phyloP scores from a whole-genome alignment of 2,888 invertebrate species.

The Eurytoma adleriae region DNA sequence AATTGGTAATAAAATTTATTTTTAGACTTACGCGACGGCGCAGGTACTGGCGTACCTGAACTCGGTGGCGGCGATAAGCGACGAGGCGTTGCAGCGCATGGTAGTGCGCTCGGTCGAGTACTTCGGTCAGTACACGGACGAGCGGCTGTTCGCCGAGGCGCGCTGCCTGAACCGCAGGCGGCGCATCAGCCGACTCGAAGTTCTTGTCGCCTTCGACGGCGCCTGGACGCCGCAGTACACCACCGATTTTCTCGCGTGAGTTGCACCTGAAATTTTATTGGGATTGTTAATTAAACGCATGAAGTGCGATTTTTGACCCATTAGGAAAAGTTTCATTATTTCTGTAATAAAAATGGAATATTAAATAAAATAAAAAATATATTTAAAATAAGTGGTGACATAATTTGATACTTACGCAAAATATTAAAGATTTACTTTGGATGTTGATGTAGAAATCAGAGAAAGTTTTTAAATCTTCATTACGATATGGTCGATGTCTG shows the following conservation, averaged over 20 bases:
- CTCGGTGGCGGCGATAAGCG: slow-evolving; percentile 64
- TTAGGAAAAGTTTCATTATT: no score
- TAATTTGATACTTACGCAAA: no score
- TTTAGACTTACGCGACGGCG: slow-evolving; percentile 66
- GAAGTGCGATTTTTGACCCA: neutral
- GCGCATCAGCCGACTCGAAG: slow-evolving; percentile 62
- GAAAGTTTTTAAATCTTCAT: no score
- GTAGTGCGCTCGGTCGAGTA: slow-evolving; percentile 61
- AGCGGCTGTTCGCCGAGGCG: slow-evolving; percentile 62
- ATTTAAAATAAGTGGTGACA: no score
- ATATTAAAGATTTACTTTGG: no score
- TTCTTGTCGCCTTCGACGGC: slow-evolving; percentile 67
- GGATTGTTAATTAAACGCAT: neutral
- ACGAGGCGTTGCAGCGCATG: slow-evolving; percentile 63
- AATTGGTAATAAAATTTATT: neutral
- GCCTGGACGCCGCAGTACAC: slow-evolving; percentile 64
- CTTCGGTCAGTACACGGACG: slow-evolving; percentile 64
- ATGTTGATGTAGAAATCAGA: no score
- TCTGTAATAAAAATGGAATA: no score
- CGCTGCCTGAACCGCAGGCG: slow-evolving; percentile 58
- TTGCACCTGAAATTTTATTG: slow-evolving; percentile 7
- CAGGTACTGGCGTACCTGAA: slow-evolving; percentile 66
- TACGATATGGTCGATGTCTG: no score
- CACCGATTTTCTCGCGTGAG: slow-evolving; percentile 64
- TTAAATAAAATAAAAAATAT: no score